Base-by-base conservation (phyloP, 2,113 vertebrate genomes). In the Archilochus colubris region DNA sequence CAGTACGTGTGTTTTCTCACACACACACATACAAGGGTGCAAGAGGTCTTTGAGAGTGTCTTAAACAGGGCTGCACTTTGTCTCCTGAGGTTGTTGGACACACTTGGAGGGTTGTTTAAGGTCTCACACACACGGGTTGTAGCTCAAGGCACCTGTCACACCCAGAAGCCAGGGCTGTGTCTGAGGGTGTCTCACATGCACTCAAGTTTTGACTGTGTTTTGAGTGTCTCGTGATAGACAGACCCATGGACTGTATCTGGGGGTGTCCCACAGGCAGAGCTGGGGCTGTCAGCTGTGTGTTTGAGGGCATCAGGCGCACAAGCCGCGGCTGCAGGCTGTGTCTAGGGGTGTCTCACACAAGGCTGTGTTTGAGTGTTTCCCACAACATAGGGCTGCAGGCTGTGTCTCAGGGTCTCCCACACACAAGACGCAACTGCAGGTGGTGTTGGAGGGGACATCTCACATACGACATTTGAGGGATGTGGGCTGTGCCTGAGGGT, bases 1-100 rank as follows among this genome's bases (percentile, higher is more conserved):
- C n/a, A 33, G 17, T 43, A 38, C 1, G 1, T 23, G n/a, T 1
- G 3, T 12, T 54, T 14, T 21, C 44, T 48, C 40, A 23, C 44
- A 33, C 68, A 20, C 10, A 2, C 28, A 10, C 33, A 24, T 3
- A 10, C 20, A 17, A 27, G 25, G 64, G 54, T 19, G 23, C n/a
- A 54, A 51, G 36, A 25, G 23, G 81, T 12, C 24, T 61, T 14
- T 36, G 9, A 15, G 21, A 66, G n/a, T 3, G 0, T 54, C 79
- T 89, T 40, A 40, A 40, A 40, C 40, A 40, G 40, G 40, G 30
- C 31, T 2, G 2, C 31, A n/a, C 3, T 23, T 48, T 3, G 4
- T 33, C 36, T 38, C 19, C 9, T 10, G 17, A 12, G 33, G 25
- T 3, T 4, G 2, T 6, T 18, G 46, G 62, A 5, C 48, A 31